Percentiles rank a stretch among this genome's conserved stretches.
Conservation (phyloP, 2,888 invertebrate species). For the Epicampocera succincta region DNA sequence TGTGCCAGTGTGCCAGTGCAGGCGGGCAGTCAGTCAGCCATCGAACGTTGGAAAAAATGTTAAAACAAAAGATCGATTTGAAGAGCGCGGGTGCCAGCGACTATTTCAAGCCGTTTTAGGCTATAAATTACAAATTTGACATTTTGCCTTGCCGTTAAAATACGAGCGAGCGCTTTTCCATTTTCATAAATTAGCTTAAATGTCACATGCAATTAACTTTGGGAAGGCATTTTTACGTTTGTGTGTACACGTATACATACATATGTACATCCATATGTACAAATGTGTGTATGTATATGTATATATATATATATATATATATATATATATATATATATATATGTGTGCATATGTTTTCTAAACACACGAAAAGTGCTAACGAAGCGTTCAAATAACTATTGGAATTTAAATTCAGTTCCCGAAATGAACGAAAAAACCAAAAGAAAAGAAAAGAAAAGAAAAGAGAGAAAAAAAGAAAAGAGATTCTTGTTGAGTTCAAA, state of each 20-base stretch:
- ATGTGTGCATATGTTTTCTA: too few relatives aligned
- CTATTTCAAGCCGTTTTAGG: constrained; percentile 33
- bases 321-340: too few relatives aligned
- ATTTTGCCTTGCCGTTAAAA: constrained; percentile 42
- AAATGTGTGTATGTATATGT: too few relatives aligned
- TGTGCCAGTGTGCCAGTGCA: neutral
- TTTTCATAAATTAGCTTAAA: constrained; percentile 68
- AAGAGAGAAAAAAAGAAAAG: too few relatives aligned
- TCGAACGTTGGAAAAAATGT: constrained; percentile 23
- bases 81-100: constrained; percentile 27
- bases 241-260: too few relatives aligned
- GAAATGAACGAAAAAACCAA: too few relatives aligned
- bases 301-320: too few relatives aligned
- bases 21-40: neutral
- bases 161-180: constrained; percentile 54
- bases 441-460: too few relatives aligned
- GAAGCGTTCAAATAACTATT: constrained; percentile 39
- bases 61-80: constrained; percentile 25
- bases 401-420: neutral
- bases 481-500: too few relatives aligned
- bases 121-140: constrained; percentile 65
- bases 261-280: too few relatives aligned
- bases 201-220: constrained; percentile 68
- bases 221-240: constrained; percentile 45
- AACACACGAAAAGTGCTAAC: constrained; percentile 48